Evolutionary conservation across 37 sponge, comb jelly and placozoan species (phyloP), one percentile per base, ranked within the genome.

Genomic region (Bolinopsis microptera): DNA sequence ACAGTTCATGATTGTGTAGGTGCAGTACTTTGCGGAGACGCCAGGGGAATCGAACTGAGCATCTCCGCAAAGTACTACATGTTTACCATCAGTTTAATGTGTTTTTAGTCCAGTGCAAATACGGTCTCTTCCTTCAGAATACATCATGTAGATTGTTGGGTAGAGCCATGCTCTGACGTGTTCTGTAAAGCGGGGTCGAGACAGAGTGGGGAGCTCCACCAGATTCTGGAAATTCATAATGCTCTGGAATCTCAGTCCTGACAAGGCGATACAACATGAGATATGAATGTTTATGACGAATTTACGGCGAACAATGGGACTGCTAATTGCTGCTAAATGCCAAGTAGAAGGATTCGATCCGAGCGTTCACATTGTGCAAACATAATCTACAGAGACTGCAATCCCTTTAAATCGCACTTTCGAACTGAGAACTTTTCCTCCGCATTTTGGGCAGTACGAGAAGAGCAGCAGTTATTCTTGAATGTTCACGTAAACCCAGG

Each of bases 11-110:
- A 82, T 82, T 8, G 83, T 33, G 83, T 82, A 82, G 37, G 83
- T 82, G 37, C 83, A 82, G 37, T 82, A 82, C 83, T 82, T 82
- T 1, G 83, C 83, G 30, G 83, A 82, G 83, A 38, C 9, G 83
- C 83, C 83, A 23, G 83, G 83, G 24, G 39, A 38, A 30, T 82
- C 83, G 37, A 35, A 82, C 30, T 38, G 83, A 23, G 39, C 83
- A 32, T 82, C 83, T 82, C 83, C 83, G 21, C 74, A 28, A 28
- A 70, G 74, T 22, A 70, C 74, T 3, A 70, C 74, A 70, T 8
- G 3, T 70, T 28, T 1, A n/a, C 74, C 74, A 70, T 70, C 74
- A 8, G 74, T n/a, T 24, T 70, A 3, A 26, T 22, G 25, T n/a
- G 5, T 70, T n/a, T 70, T 70, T 26, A 70, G 74, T 8, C 74